A percentile compares a stretch with the other conserved stretches of the same genome.
Evolutionary conservation across 35 echinoderm and acorn worm genomes (phyloP).

Genomic region (Ptychodera flava): DNA sequence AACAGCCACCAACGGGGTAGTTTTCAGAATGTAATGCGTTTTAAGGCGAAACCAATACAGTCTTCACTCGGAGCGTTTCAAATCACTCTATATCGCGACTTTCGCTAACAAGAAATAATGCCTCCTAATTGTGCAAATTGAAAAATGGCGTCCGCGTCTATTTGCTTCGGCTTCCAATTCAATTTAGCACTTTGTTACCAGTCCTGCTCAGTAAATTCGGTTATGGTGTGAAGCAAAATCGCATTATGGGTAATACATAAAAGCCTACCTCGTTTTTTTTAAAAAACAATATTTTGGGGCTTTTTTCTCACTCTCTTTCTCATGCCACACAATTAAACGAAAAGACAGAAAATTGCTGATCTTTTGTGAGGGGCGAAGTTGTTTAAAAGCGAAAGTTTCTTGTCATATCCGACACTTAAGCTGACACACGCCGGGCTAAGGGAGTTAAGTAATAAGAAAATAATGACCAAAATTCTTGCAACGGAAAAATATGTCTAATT

Average conservation of each 20-base stretch:
- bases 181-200: neutral
- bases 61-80: neutral
- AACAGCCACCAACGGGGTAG: neutral
- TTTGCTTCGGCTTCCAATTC: neutral
- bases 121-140: neutral
- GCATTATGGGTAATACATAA: neutral
- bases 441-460: neutral
- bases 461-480: neutral
- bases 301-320: too few species aligned
- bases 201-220: neutral
- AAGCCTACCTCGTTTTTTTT: neutral
- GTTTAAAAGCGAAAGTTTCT: neutral
- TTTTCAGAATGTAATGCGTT: neutral
- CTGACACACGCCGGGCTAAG: neutral
- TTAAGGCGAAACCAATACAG: neutral
- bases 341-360: neutral
- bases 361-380: neutral
- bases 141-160: neutral
- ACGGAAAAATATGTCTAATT: neutral
- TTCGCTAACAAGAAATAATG: neutral
- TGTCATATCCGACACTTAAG: neutral
- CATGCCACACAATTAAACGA: neutral
- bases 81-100: neutral
- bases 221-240: neutral
- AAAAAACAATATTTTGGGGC: neutral